Base-by-base conservation (phyloP, 2,888 invertebrate species). In the Napeogenes sylphis region DNA sequence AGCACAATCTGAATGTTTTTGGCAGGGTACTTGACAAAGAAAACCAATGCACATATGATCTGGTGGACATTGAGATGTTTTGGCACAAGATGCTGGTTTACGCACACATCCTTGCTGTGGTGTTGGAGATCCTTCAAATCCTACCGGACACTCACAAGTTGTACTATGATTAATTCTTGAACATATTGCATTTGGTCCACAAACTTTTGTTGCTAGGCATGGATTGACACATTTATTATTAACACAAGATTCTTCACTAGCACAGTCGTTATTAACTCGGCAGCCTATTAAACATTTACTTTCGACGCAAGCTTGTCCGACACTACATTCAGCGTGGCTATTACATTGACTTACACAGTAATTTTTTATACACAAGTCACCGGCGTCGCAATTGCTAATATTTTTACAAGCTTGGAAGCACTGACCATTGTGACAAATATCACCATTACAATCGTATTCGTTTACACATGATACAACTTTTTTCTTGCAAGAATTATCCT, bases 81-180 rank as follows among this genome's bases (percentile, higher is more conserved):
- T 91, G 46, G 88, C 85, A 73, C 97, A 98, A 21, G 91, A 79
- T 51, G 92, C 91, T n/a, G 96, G 94, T 61, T 95, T 94, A 70
- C 98, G 91, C 5, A 97, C 94, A 78, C 98, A 98, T 4, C 97
- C 97, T 84, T 97, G 96, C 79, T 97, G 94, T 0, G 97, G 94
- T 14, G 94, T 95, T 14, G 97, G 97, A 76, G 95, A 96, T 2
- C 96, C 96, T 81, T 95, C 94, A 78, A 98, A 98, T 45, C 96
- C 96, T 58, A 93, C 90, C 0, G 97, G 97, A 75, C 98, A 97
- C 67, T 93, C 92, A 79, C 98, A 98, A 59, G 92, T 92, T 0
- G 94, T 94, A 55, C 92, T 92, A 76, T 97, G 97, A 76, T 95
- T 92, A 42, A 92, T 85, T 79, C 94, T 94, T 58, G 92, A 93